These are phyloP conservation scores for Mesitornis unicolor DNA, from an alignment of 2,113 vertebrate genomes.

Conservation along the genomic window DNA sequence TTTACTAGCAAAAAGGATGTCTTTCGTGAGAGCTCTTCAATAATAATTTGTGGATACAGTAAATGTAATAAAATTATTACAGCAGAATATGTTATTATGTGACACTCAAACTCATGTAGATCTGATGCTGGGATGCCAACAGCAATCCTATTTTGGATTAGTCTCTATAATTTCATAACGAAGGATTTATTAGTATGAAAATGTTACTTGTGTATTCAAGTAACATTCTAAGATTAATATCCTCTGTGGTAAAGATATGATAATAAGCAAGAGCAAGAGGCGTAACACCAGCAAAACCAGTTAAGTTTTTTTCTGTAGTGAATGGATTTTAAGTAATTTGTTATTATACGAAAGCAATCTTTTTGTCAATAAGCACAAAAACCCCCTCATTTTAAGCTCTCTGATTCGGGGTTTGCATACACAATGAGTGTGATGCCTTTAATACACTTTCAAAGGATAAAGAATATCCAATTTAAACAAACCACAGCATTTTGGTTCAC, in stretches of 20 bases:
- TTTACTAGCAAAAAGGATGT: not conserved
- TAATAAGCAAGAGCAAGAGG: not conserved
- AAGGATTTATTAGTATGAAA: not conserved
- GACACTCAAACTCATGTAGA: not conserved
- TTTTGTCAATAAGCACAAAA: not conserved
- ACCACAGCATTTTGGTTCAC: not conserved
- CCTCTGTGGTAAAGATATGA: not conserved
- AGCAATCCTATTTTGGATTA: not conserved
- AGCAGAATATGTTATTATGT: not conserved
- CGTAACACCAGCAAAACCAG: not conserved
- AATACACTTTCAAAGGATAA: not conserved
- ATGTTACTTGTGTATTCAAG: not conserved
- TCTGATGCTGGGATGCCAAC: not conserved
- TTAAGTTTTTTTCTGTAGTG: not conserved
- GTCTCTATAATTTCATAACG: not conserved
- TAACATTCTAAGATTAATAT: not conserved
- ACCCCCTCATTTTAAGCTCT: not conserved
- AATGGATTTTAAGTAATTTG: not conserved
- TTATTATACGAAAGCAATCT: not conserved
- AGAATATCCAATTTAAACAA: not conserved
- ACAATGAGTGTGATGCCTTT: not conserved
- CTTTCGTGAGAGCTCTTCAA: not conserved
- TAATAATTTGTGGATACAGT: not conserved
- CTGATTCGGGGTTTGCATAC: not conserved
- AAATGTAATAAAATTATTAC: not conserved